A percentile compares a stretch with the other conserved stretches of the same genome.
phyloP scores from a whole-genome alignment of 2,888 invertebrate genomes.

The Parnassius mnemosyne region DNA sequence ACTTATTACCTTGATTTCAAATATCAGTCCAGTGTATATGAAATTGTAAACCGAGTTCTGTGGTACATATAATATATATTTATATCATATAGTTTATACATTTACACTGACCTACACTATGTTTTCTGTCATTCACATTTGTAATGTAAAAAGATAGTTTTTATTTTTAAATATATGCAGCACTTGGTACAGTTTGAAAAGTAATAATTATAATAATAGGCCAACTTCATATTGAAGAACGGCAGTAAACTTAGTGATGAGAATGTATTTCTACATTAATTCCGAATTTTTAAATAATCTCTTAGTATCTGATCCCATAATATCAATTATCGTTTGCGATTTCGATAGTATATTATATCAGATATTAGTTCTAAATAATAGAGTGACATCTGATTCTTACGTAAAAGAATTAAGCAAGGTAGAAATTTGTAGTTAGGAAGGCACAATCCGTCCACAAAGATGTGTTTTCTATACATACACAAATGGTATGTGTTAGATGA shows the following conservation, averaged over 20 bases:
- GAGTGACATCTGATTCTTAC: neutral
- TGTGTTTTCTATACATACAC: constrained; percentile 42
- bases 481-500: neutral
- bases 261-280: neutral
- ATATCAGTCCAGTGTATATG: no score
- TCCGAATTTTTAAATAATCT: constrained; percentile 6
- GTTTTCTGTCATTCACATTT: neutral
- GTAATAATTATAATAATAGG: neutral
- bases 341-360: neutral
- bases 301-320: neutral
- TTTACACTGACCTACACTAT: neutral
- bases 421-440: constrained; percentile 37
- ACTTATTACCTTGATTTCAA: no score
- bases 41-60: no score
- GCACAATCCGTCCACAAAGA: constrained; percentile 65
- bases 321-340: neutral
- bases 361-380: constrained; percentile 4
- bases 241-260: neutral
- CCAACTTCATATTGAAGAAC: constrained; percentile 7
- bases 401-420: constrained; percentile 8
- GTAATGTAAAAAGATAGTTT: neutral
- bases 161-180: neutral
- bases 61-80: neutral
- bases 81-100: neutral
- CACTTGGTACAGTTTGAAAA: neutral